Evolutionary conservation across 2,888 invertebrate genomes (phyloP), one percentile per base, ranked within the genome.

Genomic region (Mechanitis messenoides): DNA sequence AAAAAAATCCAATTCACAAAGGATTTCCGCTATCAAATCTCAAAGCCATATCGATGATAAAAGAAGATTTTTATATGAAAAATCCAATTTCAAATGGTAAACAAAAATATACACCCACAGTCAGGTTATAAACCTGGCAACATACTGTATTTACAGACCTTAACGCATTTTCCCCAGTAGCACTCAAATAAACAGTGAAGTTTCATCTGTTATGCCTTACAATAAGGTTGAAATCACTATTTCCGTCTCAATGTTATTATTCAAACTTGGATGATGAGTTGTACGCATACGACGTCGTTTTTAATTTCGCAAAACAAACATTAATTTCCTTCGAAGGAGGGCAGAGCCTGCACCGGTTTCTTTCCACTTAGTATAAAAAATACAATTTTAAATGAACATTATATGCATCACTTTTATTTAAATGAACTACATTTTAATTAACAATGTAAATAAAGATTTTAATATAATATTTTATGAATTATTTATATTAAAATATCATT

Each of bases 261-360:
- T 33, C 9, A 38, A 57, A 47, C 56, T 55, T 62, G 47, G 31
- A 60, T 47, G 33, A 3, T 12, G 47, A 7, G 33, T 53, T 62
- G 61, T 66, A 74, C 72, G 68, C 72, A 76, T 70, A 74, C 75
- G 71, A 67, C 72, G 66, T 66, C 74, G 68, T 76, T 80, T 85
- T 83, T 85, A 83, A 86, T 86, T 85, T 85, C 77, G 72, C 76
- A 78, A 79, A 77, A 80, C 80, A 84, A 86, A 86, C 81, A 86
- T 83, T 81, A 83, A 84, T 86, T 86, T 84, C 75, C 81, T 79
- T 71, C 64, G 68, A 71, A 69, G 72, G 68, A 72, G 69, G 68
- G 61, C 67, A 67, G 69, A 71, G 69, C 64, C 58, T 62, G 64
- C 62, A 59, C 56, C 60, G 61, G 60, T 56, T 67, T 64, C 59